These are phyloP conservation scores for Cosmia pyralina DNA, from an alignment of 2,888 invertebrate species.

Conservation along the genomic window DNA sequence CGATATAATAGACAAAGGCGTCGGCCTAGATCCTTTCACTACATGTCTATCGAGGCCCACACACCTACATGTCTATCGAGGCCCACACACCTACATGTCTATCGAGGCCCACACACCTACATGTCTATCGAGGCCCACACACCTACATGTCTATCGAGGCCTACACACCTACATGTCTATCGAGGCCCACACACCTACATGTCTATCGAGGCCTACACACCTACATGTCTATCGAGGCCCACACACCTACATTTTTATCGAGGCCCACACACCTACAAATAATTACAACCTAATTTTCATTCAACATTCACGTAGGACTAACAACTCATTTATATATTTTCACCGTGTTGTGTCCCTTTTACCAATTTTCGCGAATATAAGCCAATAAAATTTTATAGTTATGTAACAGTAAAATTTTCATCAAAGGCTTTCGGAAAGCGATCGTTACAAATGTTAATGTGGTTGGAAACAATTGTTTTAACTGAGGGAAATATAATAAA, in stretches of 20 bases:
- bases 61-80: background rate
- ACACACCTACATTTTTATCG: background rate
- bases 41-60: background rate
- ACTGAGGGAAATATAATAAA: conserved; percentile 28
- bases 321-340: conserved; percentile 15
- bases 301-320: conserved; percentile 7
- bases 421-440: conserved; percentile 29
- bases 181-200: background rate
- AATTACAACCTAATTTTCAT: conserved; percentile 16
- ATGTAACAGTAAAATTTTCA: conserved; percentile 35
- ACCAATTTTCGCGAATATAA: conserved; percentile 41
- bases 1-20: background rate
- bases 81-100: background rate
- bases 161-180: no score
- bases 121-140: background rate
- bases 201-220: no score
- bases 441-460: conserved; percentile 41
- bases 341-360: conserved; percentile 26
- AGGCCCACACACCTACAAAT: conserved; percentile 2
- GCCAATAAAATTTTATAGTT: conserved; percentile 45
- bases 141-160: no score
- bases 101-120: background rate
- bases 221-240: background rate
- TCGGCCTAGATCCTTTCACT: background rate
- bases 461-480: conserved; percentile 30